Base-by-base conservation (phyloP, 2,888 invertebrate species). In the Ligdia adustata region DNA sequence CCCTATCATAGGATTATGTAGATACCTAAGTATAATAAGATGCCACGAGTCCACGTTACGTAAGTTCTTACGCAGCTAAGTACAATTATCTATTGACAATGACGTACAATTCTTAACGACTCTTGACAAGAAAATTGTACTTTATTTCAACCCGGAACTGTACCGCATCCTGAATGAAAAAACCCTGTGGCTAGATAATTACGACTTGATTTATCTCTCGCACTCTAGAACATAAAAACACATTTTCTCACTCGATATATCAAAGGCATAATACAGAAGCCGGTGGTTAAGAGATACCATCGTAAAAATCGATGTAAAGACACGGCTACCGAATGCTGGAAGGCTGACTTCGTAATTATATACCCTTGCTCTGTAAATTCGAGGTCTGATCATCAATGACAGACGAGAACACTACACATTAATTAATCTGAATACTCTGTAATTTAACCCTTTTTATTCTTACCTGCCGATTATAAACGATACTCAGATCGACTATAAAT, bases 261-360 rank as follows among this genome's bases (percentile, higher is more conserved):
- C 54, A 55, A 40, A 52, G 34, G 49, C 42, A 48, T 51, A 54
- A 37, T 38, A 33, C 43, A 52, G 51, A 51, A 49, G 52, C 55
- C 56, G 41, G 22, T 40, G 51, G 50, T 52, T 52, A 54, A 28
- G 16, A 27, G 48, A 48, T 48, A 29, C 27, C 50, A 46, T 43
- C 55, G 54, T 53, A 52, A 54, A 57, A 59, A 59, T 57, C 54
- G 55, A 56, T 57, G 54, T 49, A 47, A 50, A 55, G 44, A 57
- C 49, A 32, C 55, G 26, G 62, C 62, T 65, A 60, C 62, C 57
- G 60, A 60, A 62, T 50, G 49, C 57, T 58, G 38, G 47, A 42
- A 51, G 55, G 56, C 54, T 40, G 39, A 32, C 34, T 20, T 38
- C 4, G 52, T 65, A 65, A 66, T 65, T 52, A 65, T 42, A 62